Evolutionary conservation across 2,888 invertebrate genomes (phyloP), one percentile per base, ranked within the genome.

Genomic region (Troglohyphantes excavatus): DNA sequence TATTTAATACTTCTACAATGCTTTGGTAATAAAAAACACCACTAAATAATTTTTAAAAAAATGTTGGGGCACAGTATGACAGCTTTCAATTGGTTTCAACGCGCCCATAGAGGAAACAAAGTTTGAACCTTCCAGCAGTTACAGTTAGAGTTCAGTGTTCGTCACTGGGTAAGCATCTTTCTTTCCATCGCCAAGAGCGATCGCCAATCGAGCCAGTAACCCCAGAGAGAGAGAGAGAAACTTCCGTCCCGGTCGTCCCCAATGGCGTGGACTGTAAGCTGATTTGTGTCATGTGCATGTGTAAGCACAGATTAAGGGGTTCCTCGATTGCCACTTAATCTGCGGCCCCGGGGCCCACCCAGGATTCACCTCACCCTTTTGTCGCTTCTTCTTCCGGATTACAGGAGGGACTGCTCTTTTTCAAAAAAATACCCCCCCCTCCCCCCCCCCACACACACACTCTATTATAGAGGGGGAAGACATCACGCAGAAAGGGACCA

Each of bases 271-370:
- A 53, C 17, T 39, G n/a, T 90, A 87, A 90, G 90, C 86, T 83
- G 90, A 90, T 90, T 90, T 90, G 86, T 90, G 90, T 86, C 86
- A 90, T 82, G 82, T 82, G 86, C 90, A 90, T 87, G 76, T 82
- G 90, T 90, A 90, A 90, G 90, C 83, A 75, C 85, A 85, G 90
- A 90, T 85, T 90, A 53, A 46, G 78, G 82, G 83, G 83, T 78
- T 78, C 59, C 26, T 72, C 82, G 88, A 88, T 88, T 53, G 88
- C 88, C 88, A 82, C 76, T 82, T 88, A 88, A 88, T 88, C 88
- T 82, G 76, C 67, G 81, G 61, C n/a, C n/a, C n/a, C n/a, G 84
- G 78, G 75, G 84, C 75, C 82, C 88, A 82, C 88, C 88, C 88
- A 86, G 68, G 76, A 39, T 39, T 13, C 39, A 2, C 39, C 63